Base-by-base conservation (phyloP, 2,888 invertebrate genomes). In the Chydorus sphaericus region DNA sequence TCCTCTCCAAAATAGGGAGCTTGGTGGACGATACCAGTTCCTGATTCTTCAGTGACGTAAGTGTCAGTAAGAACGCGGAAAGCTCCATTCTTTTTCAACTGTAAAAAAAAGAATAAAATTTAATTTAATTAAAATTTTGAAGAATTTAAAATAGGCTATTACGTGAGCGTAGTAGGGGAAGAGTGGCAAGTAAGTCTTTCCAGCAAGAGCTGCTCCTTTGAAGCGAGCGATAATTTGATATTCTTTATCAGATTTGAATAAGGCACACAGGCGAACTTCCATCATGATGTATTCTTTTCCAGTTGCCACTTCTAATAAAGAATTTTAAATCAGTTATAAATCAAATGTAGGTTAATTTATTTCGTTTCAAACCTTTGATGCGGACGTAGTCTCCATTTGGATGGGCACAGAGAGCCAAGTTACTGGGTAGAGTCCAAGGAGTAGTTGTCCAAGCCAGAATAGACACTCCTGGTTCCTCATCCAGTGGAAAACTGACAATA, bases 1-100 rank as follows among this genome's bases (percentile, higher is more conserved):
- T 98, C 97, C 76, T 97, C 98, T 64, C 98, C 98, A 73, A 98
- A 98, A 71, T 96, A 98, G 7, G 98, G 94, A 1, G 98, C 91
- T 72, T 96, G 94, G 68, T 98, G 98, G 23, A 99, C 98, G 61
- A 97, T 77, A 23, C 97, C 97, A 11, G 97, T 97, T 73, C 98
- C 98, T 60, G 90, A 87, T 64, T 96, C 97, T 59, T 90, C 82
- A 0, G 93, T 93, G 0, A 99, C 97, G 71, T 98, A 98, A 7
- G 76, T 78, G 71, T 96, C 97, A 56, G 79, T 79, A 38, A 96
- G 71, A 0, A 99, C 84, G 11, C 78, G 77, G 71, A 86, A 96
- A 7, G 87, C 93, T 33, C 84, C 83, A 16, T 65, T 63, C 18
- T 55, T 38, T 39, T 53, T 57, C 44, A 57, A 52, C 51, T 56